Percentiles rank a stretch among this genome's conserved stretches.
phyloP scores from a whole-genome alignment of 2,888 invertebrate genomes.

The Arctia plantaginis region DNA sequence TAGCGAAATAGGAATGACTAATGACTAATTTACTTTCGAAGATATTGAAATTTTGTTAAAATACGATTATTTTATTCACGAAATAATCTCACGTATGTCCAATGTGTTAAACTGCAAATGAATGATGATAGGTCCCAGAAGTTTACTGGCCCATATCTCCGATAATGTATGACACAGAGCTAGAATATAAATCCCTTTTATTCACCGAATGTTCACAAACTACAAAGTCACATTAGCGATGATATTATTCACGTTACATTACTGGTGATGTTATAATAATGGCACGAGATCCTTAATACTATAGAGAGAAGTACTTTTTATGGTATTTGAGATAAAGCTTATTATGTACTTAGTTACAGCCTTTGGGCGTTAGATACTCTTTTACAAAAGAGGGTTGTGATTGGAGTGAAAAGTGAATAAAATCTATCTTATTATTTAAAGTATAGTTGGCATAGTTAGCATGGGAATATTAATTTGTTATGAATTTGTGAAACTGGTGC shows the following conservation, averaged over 20 bases:
- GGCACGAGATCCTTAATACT: conserved; percentile 8
- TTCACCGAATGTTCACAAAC: conserved; percentile 23
- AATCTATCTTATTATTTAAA: neutral
- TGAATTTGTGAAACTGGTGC: neutral
- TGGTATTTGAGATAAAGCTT: neutral
- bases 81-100: conserved; percentile 9
- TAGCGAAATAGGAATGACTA: neutral
- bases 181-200: conserved; percentile 44
- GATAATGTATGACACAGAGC: conserved; percentile 36
- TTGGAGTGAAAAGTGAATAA: too few species aligned
- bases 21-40: neutral
- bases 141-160: conserved; percentile 20
- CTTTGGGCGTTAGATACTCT: neutral
- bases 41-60: neutral
- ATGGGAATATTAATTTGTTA: neutral
- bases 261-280: conserved; percentile 41
- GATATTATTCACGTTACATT: conserved; percentile 45
- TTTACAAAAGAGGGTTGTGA: neutral
- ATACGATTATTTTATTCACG: neutral
- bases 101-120: conserved; percentile 14
- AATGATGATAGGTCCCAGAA: conserved; percentile 9
- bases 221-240: conserved; percentile 23
- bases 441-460: neutral
- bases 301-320: neutral
- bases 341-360: neutral